phyloP scores from a whole-genome alignment of 2,113 vertebrate species.

The Trematomus loennbergii region DNA sequence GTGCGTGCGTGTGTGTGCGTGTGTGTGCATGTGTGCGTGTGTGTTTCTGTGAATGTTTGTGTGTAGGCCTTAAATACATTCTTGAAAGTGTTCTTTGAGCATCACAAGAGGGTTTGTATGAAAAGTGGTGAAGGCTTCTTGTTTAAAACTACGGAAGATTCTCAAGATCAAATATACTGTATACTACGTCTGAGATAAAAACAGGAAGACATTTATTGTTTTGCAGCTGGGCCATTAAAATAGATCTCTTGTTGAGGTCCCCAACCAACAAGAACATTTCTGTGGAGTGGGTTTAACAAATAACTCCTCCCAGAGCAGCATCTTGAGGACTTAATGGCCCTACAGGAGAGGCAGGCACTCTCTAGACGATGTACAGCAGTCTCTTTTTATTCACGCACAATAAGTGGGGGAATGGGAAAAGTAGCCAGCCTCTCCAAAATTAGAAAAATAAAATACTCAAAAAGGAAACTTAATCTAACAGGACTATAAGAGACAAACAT shows the following conservation, averaged over 20 bases:
- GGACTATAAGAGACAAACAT: not conserved
- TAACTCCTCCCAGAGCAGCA: conserved; percentile 55
- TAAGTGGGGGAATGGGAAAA: not conserved
- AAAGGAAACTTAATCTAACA: conserved; percentile 32
- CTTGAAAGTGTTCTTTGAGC: conserved; percentile 24
- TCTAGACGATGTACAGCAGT: conserved; percentile 36
- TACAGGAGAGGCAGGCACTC: conserved; percentile 59
- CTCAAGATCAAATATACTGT: conserved; percentile 53
- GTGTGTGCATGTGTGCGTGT: not conserved
- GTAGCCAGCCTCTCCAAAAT: not conserved
- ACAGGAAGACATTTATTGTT: conserved; percentile 52
- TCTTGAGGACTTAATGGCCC: conserved; percentile 60
- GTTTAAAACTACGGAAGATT: conserved; percentile 49
- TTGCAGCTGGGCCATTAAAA: conserved; percentile 64
- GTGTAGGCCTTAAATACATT: conserved; percentile 4
- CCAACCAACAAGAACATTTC: conserved; percentile 47
- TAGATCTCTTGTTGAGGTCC: conserved; percentile 41
- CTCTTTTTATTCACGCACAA: conserved; percentile 39
- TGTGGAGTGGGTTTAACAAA: conserved; percentile 62
- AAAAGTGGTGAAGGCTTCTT: conserved; percentile 27
- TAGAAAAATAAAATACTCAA: conserved; percentile 10
- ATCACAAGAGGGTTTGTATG: conserved; percentile 27
- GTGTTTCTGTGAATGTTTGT: not conserved
- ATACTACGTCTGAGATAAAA: conserved; percentile 59
- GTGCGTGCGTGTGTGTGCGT: not conserved